phyloP scores from a whole-genome alignment of 2,797 vertebrate species.

The Acipenser transmontanus region DNA sequence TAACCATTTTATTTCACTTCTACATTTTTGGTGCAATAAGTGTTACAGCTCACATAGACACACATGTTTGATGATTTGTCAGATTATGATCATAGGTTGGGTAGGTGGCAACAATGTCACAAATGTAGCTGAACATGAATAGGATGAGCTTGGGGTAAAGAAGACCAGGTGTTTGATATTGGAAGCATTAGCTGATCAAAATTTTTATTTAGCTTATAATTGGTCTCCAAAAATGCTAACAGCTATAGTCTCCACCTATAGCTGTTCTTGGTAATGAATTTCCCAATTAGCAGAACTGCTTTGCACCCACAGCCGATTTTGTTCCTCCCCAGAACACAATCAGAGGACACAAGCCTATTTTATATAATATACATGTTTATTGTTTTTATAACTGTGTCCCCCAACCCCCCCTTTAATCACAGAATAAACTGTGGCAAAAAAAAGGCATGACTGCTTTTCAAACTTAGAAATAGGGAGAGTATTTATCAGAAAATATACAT shows the following conservation, averaged over 20 bases:
- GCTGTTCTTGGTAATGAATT: conserved; percentile 31
- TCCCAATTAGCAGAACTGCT: too few species aligned
- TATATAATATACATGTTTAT: too few species aligned
- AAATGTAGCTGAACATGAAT: background rate
- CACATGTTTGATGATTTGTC: conserved; percentile 23
- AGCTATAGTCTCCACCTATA: conserved; percentile 34
- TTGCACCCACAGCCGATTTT: too few species aligned
- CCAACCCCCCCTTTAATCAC: too few species aligned
- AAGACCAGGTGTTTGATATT: conserved; percentile 15
- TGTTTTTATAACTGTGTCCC: too few species aligned
- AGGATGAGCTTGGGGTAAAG: conserved; percentile 14
- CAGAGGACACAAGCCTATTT: too few species aligned
- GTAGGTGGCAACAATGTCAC: background rate
- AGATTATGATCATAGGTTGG: conserved; percentile 2
- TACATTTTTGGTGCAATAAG: conserved; percentile 18
- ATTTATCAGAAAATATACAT: too few species aligned
- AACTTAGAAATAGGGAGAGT: too few species aligned
- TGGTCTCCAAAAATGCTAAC: conserved; percentile 27
- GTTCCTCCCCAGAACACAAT: too few species aligned
- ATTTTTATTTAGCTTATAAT: conserved; percentile 3
- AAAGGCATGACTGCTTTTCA: too few species aligned
- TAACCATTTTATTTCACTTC: background rate
- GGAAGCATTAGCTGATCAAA: conserved; percentile 13
- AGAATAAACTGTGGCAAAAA: too few species aligned
- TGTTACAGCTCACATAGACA: conserved; percentile 7